Evolutionary conservation across 2,797 vertebrate species (phyloP).

Genomic region (Typhlichthys eigenmanni): DNA sequence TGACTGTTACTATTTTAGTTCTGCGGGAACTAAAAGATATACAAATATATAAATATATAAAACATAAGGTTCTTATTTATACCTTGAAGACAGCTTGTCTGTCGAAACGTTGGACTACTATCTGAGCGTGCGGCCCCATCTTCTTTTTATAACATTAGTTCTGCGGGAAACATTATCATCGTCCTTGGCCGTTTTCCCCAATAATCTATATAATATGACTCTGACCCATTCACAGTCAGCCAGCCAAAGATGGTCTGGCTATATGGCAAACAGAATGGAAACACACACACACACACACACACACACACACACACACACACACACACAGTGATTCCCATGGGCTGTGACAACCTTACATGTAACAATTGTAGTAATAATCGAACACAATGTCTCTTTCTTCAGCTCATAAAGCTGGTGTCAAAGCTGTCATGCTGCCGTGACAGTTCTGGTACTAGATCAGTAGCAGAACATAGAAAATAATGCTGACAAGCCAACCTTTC

Average conservation of each 20-base stretch:
- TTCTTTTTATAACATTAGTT: neutral
- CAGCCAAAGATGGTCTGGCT: slow-evolving; percentile 30
- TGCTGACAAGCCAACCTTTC: too few relatives aligned
- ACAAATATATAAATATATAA: too few relatives aligned
- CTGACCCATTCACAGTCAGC: slow-evolving; percentile 52
- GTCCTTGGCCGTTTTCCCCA: slow-evolving; percentile 53
- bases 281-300: neutral
- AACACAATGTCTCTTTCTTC: too few relatives aligned
- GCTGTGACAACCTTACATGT: slow-evolving; percentile 10
- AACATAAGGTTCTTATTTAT: too few relatives aligned
- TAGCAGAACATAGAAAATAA: too few relatives aligned
- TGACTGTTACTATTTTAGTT: neutral
- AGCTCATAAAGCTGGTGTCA: neutral
- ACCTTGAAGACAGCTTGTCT: too few relatives aligned
- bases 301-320: neutral
- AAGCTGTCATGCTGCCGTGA: too few relatives aligned
- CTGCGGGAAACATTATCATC: slow-evolving; percentile 18
- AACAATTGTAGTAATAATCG: neutral
- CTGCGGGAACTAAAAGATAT: too few relatives aligned
- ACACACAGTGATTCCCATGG: slow-evolving; percentile 20
- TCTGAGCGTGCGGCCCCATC: too few relatives aligned
- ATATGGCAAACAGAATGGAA: slow-evolving; percentile 54
- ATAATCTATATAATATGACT: slow-evolving; percentile 56
- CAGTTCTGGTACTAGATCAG: too few relatives aligned
- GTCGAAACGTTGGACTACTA: too few relatives aligned